Evolutionary conservation across 2,797 vertebrate genomes (phyloP).

Genomic region (Muscicapa striata): DNA sequence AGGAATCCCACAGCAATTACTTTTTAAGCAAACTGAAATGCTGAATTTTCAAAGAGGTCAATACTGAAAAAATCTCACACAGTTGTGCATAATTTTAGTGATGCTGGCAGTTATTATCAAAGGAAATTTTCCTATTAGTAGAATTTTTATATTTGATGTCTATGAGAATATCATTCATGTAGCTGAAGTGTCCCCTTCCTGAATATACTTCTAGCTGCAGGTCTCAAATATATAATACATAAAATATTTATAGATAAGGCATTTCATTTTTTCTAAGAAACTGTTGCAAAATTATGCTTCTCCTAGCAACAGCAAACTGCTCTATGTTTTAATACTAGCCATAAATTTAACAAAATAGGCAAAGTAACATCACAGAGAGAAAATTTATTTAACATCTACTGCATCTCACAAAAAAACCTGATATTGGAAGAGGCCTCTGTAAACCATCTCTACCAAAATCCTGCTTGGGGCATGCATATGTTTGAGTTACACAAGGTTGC

Average conservation of each 20-base stretch:
- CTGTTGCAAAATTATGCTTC: neutral
- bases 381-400: neutral
- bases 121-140: neutral
- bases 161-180: neutral
- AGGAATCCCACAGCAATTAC: neutral
- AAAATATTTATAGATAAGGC: neutral
- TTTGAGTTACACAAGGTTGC: neutral
- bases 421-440: neutral
- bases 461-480: neutral
- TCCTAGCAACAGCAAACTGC: neutral
- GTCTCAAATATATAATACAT: neutral
- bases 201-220: neutral
- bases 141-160: neutral
- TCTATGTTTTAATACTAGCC: rapidly evolving
- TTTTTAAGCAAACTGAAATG: neutral
- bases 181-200: neutral
- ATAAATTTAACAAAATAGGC: neutral
- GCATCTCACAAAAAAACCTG: neutral
- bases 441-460: neutral
- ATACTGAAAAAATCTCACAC: neutral
- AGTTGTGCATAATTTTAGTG: neutral
- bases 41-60: neutral
- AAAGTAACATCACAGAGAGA: neutral
- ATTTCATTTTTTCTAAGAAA: neutral
- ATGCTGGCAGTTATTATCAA: neutral